Evolutionary conservation across 2,888 invertebrate species (phyloP).

Genomic region (Leistus spinibarbis): DNA sequence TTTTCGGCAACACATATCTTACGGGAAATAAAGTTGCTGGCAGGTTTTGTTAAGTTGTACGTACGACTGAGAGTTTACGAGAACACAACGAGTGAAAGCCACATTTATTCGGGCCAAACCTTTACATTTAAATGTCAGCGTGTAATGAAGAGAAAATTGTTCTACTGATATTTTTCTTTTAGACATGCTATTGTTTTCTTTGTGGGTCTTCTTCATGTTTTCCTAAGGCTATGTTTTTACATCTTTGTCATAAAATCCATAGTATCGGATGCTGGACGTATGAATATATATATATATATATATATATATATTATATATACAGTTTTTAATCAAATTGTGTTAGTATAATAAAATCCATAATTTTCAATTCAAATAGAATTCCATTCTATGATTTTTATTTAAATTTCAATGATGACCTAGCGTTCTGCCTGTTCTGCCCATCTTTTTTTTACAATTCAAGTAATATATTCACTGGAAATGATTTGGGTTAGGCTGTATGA

Average conservation of each 20-base stretch:
- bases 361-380: too few relatives aligned
- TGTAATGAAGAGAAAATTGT: slow-evolving; percentile 30
- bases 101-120: not conserved
- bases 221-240: not conserved
- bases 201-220: too few relatives aligned
- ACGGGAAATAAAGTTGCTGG: not conserved
- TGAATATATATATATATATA: too few relatives aligned
- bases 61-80: not conserved
- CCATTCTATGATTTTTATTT: too few relatives aligned
- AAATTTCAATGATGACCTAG: too few relatives aligned
- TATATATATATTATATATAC: too few relatives aligned
- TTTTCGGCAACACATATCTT: slow-evolving; percentile 22
- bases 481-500: too few relatives aligned
- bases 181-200: slow-evolving; percentile 10
- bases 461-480: too few relatives aligned
- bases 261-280: not conserved
- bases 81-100: not conserved
- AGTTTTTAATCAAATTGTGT: too few relatives aligned
- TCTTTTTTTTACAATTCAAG: too few relatives aligned
- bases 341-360: too few relatives aligned
- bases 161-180: slow-evolving; percentile 4
- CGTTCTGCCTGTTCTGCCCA: too few relatives aligned
- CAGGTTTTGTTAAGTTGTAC: not conserved
- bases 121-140: slow-evolving; percentile 12
- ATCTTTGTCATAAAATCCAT: not conserved